A percentile compares a stretch with the other conserved stretches of the same genome.
Evolutionary conservation across 2,113 vertebrate genomes (phyloP).

Genomic region (Colaptes auratus): DNA sequence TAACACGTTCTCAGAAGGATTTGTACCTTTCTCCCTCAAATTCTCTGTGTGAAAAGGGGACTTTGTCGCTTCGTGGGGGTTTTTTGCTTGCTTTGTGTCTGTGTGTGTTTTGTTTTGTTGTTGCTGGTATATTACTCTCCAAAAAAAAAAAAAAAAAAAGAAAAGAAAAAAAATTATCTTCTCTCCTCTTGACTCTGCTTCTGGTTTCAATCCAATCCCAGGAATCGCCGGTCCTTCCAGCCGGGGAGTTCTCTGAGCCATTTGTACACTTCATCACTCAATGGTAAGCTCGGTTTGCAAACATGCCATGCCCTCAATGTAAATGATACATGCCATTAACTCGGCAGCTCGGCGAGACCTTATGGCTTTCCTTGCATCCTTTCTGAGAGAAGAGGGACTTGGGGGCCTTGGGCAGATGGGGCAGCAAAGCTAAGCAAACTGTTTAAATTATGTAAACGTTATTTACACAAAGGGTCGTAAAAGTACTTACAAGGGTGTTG

Average conservation of each 20-base stretch:
- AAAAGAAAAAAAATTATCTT: background rate
- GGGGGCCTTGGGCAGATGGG: constrained; percentile 79
- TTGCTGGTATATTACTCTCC: background rate
- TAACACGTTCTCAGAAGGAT: constrained; percentile 42
- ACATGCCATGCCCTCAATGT: constrained; percentile 75
- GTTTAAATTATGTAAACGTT: constrained; percentile 85
- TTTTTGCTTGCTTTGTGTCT: background rate
- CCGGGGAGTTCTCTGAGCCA: constrained; percentile 93
- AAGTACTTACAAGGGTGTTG: constrained; percentile 34
- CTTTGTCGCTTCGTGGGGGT: background rate
- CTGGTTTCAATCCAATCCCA: constrained; percentile 68
- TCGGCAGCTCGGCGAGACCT: constrained; percentile 67
- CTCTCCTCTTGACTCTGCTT: constrained; percentile 53
- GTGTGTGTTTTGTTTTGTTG: background rate
- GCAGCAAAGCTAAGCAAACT: constrained; percentile 79
- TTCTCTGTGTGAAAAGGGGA: background rate
- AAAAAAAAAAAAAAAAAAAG: background rate
- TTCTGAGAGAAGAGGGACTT: constrained; percentile 69
- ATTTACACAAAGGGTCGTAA: constrained; percentile 87
- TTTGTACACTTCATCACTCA: constrained; percentile 99
- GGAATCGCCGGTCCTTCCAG: constrained; percentile 96
- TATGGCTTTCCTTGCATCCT: constrained; percentile 71
- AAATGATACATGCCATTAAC: constrained; percentile 81
- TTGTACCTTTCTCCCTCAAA: background rate
- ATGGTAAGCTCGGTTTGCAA: constrained; percentile 88